Evolutionary conservation across 2,888 invertebrate genomes (phyloP).

Genomic region (Anagyrus pseudococci): DNA sequence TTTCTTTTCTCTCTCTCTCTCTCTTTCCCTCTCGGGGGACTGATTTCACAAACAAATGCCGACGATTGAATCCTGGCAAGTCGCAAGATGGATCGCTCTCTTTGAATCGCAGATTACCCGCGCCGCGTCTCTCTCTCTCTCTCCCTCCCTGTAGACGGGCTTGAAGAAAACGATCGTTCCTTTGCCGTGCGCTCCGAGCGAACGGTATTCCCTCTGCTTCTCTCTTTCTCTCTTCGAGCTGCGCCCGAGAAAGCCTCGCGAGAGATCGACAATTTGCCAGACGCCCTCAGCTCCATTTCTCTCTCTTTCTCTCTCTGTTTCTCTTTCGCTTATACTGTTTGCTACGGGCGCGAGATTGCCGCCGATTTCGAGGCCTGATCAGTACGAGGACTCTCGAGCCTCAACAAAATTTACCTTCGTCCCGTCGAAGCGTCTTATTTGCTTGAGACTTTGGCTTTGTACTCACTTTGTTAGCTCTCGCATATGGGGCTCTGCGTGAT

Average conservation of each 20-base stretch:
- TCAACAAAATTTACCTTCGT: constrained; percentile 21
- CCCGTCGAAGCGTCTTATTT: background rate
- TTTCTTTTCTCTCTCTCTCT: too few relatives aligned
- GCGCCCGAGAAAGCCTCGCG: constrained; percentile 13
- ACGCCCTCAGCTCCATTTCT: too few relatives aligned
- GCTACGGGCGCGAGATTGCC: constrained; percentile 13
- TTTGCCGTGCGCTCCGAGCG: constrained; percentile 4
- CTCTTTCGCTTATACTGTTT: too few relatives aligned
- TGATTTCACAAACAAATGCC: constrained; percentile 61
- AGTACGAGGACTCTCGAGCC: background rate
- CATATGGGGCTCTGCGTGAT: background rate
- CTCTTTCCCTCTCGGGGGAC: constrained; percentile 55
- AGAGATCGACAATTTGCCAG: constrained; percentile 55
- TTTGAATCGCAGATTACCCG: constrained; percentile 60
- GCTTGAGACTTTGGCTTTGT: too few relatives aligned
- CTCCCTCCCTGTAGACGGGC: constrained; percentile 41
- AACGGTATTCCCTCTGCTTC: background rate
- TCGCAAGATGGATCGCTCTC: constrained; percentile 59
- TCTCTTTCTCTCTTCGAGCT: background rate
- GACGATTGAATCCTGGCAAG: constrained; percentile 60
- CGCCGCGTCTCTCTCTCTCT: constrained; percentile 39
- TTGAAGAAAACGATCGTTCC: constrained; percentile 17
- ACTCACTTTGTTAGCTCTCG: too few relatives aligned
- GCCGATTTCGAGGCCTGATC: background rate
- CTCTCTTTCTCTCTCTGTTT: constrained; percentile 33